Conservation (phyloP, 2,113 vertebrate species). For the Sylvietta virens region DNA sequence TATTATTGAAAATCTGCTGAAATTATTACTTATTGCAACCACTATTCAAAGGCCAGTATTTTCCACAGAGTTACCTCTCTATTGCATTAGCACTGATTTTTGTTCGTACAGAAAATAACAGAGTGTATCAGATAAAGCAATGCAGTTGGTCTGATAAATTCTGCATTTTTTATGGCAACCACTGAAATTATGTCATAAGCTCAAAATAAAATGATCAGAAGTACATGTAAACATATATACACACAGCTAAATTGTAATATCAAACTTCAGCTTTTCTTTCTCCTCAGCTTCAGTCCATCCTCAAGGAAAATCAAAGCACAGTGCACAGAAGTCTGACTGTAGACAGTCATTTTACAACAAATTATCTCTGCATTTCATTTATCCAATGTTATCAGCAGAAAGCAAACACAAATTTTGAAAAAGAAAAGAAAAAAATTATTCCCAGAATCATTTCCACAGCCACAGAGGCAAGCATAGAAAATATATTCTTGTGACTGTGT, state of each 20-base stretch:
- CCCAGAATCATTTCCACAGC: not conserved
- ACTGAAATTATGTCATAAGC: not conserved
- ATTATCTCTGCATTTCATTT: not conserved
- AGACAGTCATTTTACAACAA: not conserved
- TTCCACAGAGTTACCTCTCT: not conserved
- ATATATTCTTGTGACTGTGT: not conserved
- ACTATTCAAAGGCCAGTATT: not conserved
- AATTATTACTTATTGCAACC: not conserved
- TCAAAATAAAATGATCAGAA: not conserved
- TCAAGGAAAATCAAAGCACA: not conserved
- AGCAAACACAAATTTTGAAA: not conserved
- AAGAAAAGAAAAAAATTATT: not conserved
- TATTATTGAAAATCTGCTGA: not conserved
- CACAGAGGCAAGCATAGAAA: not conserved
- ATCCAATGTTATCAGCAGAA: not conserved
- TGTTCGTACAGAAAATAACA: not conserved
- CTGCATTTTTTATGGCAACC: rapidly evolving
- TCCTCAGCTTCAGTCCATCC: not conserved
- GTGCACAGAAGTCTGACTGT: not conserved
- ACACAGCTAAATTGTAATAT: not conserved
- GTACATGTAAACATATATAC: not conserved
- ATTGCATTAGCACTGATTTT: not conserved
- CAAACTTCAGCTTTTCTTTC: not conserved
- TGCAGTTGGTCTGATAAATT: not conserved
- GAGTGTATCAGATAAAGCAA: not conserved